Percentiles rank a stretch among this genome's conserved stretches.
Evolutionary conservation across 2,113 vertebrate species (phyloP).

Genomic region (Speoplatyrhinus poulsoni): DNA sequence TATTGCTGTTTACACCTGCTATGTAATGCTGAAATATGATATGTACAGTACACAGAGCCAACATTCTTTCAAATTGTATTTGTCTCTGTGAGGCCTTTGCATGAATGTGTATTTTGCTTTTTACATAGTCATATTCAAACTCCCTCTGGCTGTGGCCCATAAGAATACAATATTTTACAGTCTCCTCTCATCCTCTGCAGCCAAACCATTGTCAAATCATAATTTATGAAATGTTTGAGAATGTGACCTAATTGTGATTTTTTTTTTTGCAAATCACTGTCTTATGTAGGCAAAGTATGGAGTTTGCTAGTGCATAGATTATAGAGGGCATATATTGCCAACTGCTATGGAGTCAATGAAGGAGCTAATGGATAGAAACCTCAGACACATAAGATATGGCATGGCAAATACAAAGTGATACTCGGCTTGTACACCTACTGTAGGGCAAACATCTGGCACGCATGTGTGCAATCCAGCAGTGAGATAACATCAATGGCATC

Average conservation of each 20-base stretch:
- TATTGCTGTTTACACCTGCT: constrained; percentile 77
- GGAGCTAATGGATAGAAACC: constrained; percentile 38
- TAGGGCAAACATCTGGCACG: constrained; percentile 76
- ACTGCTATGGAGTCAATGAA: constrained; percentile 47
- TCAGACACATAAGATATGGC: constrained; percentile 84
- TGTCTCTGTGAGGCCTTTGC: constrained; percentile 39
- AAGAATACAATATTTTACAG: constrained; percentile 72
- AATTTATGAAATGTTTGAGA: constrained; percentile 3
- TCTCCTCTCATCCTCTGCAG: constrained; percentile 50
- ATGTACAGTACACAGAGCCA: constrained; percentile 5
- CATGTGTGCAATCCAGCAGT: constrained; percentile 78
- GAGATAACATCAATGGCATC: constrained; percentile 56
- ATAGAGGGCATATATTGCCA: constrained; percentile 50
- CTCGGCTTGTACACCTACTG: constrained; percentile 60
- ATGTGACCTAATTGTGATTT: constrained; percentile 11
- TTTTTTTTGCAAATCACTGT: no score
- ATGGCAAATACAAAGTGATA: constrained; percentile 84
- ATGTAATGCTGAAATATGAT: constrained; percentile 53
- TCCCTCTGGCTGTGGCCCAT: constrained; percentile 58
- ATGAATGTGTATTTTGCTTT: constrained; percentile 31
- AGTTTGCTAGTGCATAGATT: constrained; percentile 76
- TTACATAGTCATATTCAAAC: constrained; percentile 26
- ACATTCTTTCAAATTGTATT: constrained; percentile 29
- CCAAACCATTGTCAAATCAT: constrained; percentile 1
- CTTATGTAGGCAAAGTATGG: constrained; percentile 30